Conservation (phyloP, 1,140 invertebrate species). For the Drosophila arawakana region DNA sequence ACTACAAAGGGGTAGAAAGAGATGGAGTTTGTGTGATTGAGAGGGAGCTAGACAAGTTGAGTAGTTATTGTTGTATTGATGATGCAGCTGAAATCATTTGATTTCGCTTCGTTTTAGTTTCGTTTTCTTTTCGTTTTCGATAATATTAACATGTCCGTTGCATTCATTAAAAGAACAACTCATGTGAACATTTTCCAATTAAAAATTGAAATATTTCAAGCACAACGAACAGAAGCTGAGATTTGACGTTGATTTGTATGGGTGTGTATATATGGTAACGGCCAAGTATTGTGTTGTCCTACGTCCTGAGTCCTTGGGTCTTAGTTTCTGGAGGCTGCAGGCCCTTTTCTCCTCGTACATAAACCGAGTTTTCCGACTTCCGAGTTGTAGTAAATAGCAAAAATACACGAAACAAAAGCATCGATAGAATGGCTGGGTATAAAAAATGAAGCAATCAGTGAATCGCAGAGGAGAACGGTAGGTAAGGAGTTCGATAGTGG, state of each 20-base stretch:
- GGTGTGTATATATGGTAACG: background rate
- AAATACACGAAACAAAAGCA: constrained; percentile 59
- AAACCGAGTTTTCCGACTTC: constrained; percentile 12
- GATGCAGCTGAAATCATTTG: constrained; percentile 45
- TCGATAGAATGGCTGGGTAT: constrained; percentile 46
- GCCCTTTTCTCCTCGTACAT: background rate
- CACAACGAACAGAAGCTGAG: constrained; percentile 37
- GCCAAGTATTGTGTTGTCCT: background rate
- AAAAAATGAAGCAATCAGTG: constrained; percentile 75
- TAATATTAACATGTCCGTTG: constrained; percentile 65
- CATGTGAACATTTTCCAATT: constrained; percentile 83
- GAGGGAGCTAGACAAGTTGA: background rate
- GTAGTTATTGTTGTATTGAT: constrained; percentile 48
- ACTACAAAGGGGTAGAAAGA: background rate
- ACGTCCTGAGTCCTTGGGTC: too few species aligned
- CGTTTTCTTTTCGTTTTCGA: constrained; percentile 23
- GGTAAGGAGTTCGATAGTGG: background rate
- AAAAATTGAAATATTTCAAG: constrained; percentile 81
- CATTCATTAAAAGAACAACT: constrained; percentile 77
- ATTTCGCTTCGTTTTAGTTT: constrained; percentile 8
- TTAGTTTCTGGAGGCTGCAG: background rate
- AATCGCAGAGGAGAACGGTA: constrained; percentile 1
- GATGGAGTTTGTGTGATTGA: background rate
- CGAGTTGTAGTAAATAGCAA: constrained; percentile 25
- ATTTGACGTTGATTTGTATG: constrained; percentile 1